A percentile compares a stretch with the other conserved stretches of the same genome.
Evolutionary conservation across 2,888 invertebrate species (phyloP).

Genomic region (Phalangium opilio): DNA sequence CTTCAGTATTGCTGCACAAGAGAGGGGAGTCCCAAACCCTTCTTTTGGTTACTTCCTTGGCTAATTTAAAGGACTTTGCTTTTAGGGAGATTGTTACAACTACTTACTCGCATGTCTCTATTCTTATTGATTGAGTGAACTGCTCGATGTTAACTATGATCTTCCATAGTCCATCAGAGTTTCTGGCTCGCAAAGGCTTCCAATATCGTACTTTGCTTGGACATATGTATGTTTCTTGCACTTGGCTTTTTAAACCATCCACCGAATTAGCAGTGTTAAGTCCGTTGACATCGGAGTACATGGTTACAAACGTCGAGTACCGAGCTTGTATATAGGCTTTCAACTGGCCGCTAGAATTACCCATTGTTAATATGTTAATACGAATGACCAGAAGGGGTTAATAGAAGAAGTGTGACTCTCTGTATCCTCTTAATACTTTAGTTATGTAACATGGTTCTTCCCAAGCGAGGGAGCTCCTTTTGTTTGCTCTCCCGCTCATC

Average conservation of each 20-base stretch:
- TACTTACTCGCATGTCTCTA: slow-evolving; percentile 20
- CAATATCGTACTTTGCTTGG: slow-evolving; percentile 21
- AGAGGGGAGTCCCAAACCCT: no score
- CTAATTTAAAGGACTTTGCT: no score
- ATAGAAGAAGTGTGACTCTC: no score
- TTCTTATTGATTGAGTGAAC: slow-evolving; percentile 23
- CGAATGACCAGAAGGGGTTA: no score
- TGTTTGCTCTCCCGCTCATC: no score
- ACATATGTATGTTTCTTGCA: slow-evolving; percentile 19
- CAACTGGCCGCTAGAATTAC: slow-evolving; percentile 11
- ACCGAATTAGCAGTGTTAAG: slow-evolving; percentile 21
- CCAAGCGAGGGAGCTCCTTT: no score
- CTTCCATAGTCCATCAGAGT: slow-evolving; percentile 23
- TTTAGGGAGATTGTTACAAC: not conserved
- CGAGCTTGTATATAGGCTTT: slow-evolving; percentile 16
- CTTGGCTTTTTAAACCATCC: slow-evolving; percentile 9
- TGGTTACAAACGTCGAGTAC: slow-evolving; percentile 12
- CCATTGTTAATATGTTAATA: no score
- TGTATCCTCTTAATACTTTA: no score
- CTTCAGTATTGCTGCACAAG: no score
- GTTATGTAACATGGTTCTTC: no score
- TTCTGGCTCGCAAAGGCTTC: slow-evolving; percentile 21
- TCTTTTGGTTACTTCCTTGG: no score
- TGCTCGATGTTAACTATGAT: slow-evolving; percentile 23
- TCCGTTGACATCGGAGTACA: slow-evolving; percentile 17